A percentile compares a stretch with the other conserved stretches of the same genome.
Evolutionary conservation across 1,140 invertebrate species (phyloP).

Genomic region (Eciton burchellii): DNA sequence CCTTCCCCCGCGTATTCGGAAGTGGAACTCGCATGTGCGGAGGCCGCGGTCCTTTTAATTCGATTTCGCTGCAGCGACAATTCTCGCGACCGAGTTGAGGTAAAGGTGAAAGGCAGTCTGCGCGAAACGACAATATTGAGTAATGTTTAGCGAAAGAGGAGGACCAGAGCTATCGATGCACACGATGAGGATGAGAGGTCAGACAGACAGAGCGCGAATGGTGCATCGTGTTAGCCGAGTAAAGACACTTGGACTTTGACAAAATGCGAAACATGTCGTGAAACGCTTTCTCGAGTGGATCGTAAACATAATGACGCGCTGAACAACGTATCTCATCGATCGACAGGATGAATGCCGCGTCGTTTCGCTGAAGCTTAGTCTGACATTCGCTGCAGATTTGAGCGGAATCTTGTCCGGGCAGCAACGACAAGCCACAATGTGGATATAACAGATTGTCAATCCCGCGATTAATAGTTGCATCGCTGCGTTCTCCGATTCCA

Average conservation of each 20-base stretch:
- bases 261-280: too few species aligned
- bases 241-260: too few species aligned
- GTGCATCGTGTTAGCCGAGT: neutral
- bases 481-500: constrained; percentile 9
- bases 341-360: constrained; percentile 33
- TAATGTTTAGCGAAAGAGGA: neutral
- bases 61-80: constrained; percentile 64
- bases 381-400: constrained; percentile 4
- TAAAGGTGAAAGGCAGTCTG: constrained; percentile 47
- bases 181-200: too few species aligned
- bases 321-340: too few species aligned
- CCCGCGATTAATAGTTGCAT: constrained; percentile 30
- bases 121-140: constrained; percentile 46
- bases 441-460: constrained; percentile 23
- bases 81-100: constrained; percentile 64
- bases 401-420: neutral
- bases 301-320: too few species aligned
- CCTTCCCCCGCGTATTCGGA: constrained; percentile 57
- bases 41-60: constrained; percentile 70
- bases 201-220: too few species aligned
- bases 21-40: constrained; percentile 68
- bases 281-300: too few species aligned
- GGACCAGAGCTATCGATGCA: neutral
- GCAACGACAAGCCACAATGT: neutral
- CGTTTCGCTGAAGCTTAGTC: neutral